Base-by-base conservation (phyloP, 2,888 invertebrate species). In the Amiota mariae region DNA sequence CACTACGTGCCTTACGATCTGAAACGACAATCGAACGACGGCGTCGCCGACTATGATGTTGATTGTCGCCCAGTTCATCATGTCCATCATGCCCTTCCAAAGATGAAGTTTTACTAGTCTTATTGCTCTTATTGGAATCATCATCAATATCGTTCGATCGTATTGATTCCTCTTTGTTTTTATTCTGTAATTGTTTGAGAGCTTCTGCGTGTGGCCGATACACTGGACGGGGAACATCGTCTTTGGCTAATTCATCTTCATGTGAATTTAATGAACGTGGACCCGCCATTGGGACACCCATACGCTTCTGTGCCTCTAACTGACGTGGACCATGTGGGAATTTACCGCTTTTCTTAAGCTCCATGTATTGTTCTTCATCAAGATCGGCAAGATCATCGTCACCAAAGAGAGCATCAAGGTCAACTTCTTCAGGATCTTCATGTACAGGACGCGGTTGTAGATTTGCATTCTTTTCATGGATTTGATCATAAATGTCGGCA, bases 251-350 rank as follows among this genome's bases (percentile, higher is more conserved):
- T 9, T 63, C 66, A 66, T 66, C 49, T 12, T 46, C 12, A 36
- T 15, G 49, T 10, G 90, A 87, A 48, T 91, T 88, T 13, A 91
- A 78, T 24, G 91, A 91, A 46, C 91, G 88, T 2, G 92, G 92
- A 9, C 91, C 93, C 80, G 89, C 93, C 88, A 89, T 92, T 82
- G 82, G 92, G 82, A 88, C 88, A 10, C 92, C 92, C 70, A 92
- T 92, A 36, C 91, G 90, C 72, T 90, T 90, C 75, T 90, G 90
- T 2, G 90, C 91, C 77, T 92, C 92, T 70, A 93, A 90, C 72
- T 93, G 92, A 8, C 95, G 90, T 0, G 95, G 95, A 0, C 95
- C 95, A 82, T 94, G 94, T 0, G 94, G 95, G 87, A 95, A 95
- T 88, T 91, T 93, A 79, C 91, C 95, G 81, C 90, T 93, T 86